Evolutionary conservation across 2,888 invertebrate species (phyloP), one percentile per base, ranked within the genome.

Genomic region (Lysandra coridon): DNA sequence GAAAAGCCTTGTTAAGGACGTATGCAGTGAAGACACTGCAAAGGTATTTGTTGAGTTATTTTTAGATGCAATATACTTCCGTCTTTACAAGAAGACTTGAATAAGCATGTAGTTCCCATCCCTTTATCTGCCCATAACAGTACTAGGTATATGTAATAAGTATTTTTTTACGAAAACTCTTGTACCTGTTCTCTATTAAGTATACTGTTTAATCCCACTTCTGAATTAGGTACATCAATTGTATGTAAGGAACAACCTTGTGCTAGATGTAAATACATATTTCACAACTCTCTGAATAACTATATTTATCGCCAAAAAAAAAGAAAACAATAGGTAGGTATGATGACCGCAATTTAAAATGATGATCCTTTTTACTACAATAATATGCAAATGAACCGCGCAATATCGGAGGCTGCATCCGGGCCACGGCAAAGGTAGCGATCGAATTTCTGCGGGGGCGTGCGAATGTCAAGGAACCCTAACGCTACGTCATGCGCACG

Each of bases 381-480:
- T 69, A 69, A 33, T 69, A 69, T 86, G 87, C 87, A 87, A 88
- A 88, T 89, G 87, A 90, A 91, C 91, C 89, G 92, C 87, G 90
- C 90, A 90, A 90, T 90, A 88, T 87, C 89, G 89, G 90, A 92
- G 93, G 90, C 92, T 91, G 93, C 92, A 93, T 93, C 93, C 94
- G 93, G 94, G 92, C 93, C 91, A 88, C 87, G 85, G 88, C 23
- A 75, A 49, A 30, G 49, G 75, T 88, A 89, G 91, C 91, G 91
- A 90, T 89, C 91, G 85, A 86, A 89, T 89, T 89, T 88, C 90
- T 84, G 85, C 87, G 87, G 89, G 89, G 90, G 89, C 91, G 91
- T 86, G 89, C 93, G 93, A 93, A 93, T 93, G 94, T 93, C 94
- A 93, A 93, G 93, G 93, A 93, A 93, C 93, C 90, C 92, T 90